Evolutionary conservation across 35 echinoderm and acorn worm species (phyloP).

Genomic region (Ophiothrix spiculata): DNA sequence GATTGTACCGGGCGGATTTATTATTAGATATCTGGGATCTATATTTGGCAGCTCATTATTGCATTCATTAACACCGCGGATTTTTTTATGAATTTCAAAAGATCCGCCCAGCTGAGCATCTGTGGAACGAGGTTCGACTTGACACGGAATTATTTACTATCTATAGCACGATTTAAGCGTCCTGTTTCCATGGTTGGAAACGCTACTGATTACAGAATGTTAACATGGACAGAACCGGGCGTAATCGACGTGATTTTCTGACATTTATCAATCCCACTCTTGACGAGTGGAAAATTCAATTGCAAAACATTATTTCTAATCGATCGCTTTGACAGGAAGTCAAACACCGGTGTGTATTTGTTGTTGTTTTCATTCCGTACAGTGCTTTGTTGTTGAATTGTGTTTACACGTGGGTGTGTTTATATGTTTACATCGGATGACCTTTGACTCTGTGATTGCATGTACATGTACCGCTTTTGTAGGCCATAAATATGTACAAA

Average conservation of each 20-base stretch:
- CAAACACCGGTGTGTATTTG: background rate
- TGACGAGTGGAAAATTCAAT: background rate
- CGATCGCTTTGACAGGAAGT: background rate
- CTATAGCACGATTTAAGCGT: background rate
- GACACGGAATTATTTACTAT: background rate
- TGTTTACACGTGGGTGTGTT: no score
- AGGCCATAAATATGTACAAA: no score
- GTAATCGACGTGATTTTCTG: conserved; percentile 12
- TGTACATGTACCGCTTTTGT: no score
- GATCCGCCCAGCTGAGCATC: background rate
- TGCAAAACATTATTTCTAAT: background rate
- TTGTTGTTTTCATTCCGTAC: background rate
- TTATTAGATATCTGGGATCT: no score
- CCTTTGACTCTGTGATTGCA: no score
- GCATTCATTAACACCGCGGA: background rate
- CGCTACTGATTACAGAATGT: background rate
- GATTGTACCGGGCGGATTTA: background rate
- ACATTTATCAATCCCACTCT: conserved; percentile 2
- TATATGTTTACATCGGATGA: no score
- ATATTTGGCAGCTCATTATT: no score
- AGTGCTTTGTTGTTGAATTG: no score
- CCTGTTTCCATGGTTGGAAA: conserved; percentile 1
- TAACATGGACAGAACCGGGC: background rate
- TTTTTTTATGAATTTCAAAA: background rate
- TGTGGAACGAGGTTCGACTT: background rate